Evolutionary conservation across 2,797 vertebrate genomes (phyloP), one percentile per base, ranked within the genome.

Genomic region (Chloroceryle amazona): DNA sequence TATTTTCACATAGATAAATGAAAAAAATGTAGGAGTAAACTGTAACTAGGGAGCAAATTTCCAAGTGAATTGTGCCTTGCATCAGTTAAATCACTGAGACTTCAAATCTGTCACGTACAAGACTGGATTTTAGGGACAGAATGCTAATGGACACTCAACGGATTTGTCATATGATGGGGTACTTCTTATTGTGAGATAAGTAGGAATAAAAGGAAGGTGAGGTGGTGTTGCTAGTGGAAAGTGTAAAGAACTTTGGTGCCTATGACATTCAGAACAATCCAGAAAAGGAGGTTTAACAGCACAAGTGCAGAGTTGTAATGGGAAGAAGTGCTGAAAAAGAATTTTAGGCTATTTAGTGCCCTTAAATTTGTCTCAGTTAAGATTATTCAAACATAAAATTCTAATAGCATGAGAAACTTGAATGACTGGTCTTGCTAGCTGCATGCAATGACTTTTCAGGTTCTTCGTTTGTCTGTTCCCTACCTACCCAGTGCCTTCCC

Each of bases 301-400:
- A 70, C 67, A 70, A 55, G 37, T 66, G 29, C 8, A 8, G 29
- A 68, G 22, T 78, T 87, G 19, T 31, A 7, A 4, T 4, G 8
- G 17, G 17, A 70, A 74, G 13, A 63, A 47, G 51, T 70, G 25
- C 8, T 80, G 22, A 31, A 78, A 93, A 80, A 44, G 13, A 11
- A 17, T 47, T 55, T 79, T 2, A 58, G 33, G 13, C 39, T 80
- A 1, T 73, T 31, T 31, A 49, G 3, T 60, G 20, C 74, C 37
- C 42, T 73, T 78, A n/a, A 13, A 57, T 87, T 63, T 93, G 51
- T 22, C 3, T 3, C 2, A 1, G 5, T 72, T 66, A n/a, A 47
- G 63, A 63, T 82, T 37, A 76, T 75, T 92, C 9, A 51, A 52
- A 57, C 80, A 85, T 1, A 11, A 89, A 76, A 44, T 73, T 86